A percentile compares a stretch with the other conserved stretches of the same genome.
These are phyloP conservation scores for Amblyraja radiata DNA, from an alignment of 2,797 vertebrate genomes.

Conservation along the genomic window DNA sequence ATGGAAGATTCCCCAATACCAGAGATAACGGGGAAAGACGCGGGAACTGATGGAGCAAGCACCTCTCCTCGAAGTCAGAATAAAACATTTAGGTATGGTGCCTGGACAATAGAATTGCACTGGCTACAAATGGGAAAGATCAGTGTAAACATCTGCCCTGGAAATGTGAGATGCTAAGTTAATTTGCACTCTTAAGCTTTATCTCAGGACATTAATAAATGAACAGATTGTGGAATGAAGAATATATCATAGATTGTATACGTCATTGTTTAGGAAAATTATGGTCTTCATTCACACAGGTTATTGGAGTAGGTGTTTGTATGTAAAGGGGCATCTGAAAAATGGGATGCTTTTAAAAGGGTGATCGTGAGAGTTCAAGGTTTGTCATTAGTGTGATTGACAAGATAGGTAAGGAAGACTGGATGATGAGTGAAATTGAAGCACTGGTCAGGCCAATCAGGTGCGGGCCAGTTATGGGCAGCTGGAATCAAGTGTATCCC, in stretches of 20 bases:
- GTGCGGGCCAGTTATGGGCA: no score
- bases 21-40: constrained; percentile 82
- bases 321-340: no score
- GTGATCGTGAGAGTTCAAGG: no score
- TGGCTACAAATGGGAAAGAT: background rate
- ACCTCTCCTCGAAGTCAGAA: constrained; percentile 94
- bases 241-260: background rate
- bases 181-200: background rate
- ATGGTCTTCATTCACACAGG: background rate
- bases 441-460: no score
- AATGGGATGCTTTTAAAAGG: no score
- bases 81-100: constrained; percentile 84
- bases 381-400: no score
- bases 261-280: background rate
- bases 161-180: background rate
- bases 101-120: background rate
- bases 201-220: background rate
- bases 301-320: no score
- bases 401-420: no score
- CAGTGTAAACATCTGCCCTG: background rate
- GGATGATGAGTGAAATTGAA: no score
- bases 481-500: no score
- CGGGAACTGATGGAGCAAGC: constrained; percentile 74
- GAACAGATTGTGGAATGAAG: background rate
- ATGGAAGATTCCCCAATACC: constrained; percentile 97